Percentiles rank a stretch among this genome's conserved stretches.
phyloP scores from a whole-genome alignment of 2,113 vertebrate genomes.

The Scopus umbretta region DNA sequence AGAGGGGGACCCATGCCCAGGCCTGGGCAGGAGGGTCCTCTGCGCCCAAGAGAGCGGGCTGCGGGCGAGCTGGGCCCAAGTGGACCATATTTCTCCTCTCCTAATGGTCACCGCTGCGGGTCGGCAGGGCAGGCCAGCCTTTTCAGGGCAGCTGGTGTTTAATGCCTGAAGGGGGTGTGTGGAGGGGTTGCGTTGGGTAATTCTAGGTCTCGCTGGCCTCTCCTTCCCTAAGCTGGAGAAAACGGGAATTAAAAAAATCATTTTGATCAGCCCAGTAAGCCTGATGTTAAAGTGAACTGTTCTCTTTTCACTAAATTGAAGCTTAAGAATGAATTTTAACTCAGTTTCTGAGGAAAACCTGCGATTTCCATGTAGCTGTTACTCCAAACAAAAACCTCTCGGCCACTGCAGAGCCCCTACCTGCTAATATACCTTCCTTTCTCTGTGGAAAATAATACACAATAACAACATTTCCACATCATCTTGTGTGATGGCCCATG shows the following conservation, averaged over 20 bases:
- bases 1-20: not conserved
- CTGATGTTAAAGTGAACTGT: not conserved
- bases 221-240: not conserved
- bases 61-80: too few relatives aligned
- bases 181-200: too few relatives aligned
- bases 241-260: not conserved
- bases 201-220: too few relatives aligned
- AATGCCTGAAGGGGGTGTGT: rapidly evolving
- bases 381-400: not conserved
- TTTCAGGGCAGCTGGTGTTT: not conserved
- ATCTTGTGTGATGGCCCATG: not conserved
- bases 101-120: too few relatives aligned
- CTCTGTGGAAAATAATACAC: not conserved
- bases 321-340: too few relatives aligned
- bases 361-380: too few relatives aligned
- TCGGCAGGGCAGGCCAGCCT: too few relatives aligned
- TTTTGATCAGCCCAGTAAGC: not conserved
- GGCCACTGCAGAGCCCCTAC: not conserved
- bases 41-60: too few relatives aligned
- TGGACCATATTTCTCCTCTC: too few relatives aligned
- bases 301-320: too few relatives aligned
- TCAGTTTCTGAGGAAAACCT: too few relatives aligned
- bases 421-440: not conserved
- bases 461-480: not conserved
- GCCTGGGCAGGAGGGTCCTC: too few relatives aligned